These are phyloP conservation scores for Hirundo rustica DNA, from an alignment of 2,797 vertebrate genomes.

Conservation along the genomic window DNA sequence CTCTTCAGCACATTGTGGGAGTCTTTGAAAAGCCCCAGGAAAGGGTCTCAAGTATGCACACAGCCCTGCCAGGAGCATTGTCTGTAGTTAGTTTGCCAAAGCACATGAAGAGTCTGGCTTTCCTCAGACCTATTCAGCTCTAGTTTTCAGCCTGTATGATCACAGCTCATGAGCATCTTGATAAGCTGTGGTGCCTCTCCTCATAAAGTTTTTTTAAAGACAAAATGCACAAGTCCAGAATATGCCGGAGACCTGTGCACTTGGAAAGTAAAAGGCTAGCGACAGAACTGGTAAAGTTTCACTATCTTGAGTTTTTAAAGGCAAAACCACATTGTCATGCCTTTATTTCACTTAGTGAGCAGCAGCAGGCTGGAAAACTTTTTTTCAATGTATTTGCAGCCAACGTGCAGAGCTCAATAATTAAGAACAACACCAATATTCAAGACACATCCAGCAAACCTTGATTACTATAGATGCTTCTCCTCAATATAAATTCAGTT, in stretches of 20 bases:
- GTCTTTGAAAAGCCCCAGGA: neutral
- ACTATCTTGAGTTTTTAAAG: neutral
- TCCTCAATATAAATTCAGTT: neutral
- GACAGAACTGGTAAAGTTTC: neutral
- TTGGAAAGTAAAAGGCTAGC: neutral
- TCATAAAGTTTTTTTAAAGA: neutral
- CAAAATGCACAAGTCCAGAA: neutral
- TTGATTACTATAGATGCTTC: neutral
- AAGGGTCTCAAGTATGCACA: neutral
- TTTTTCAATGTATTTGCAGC: neutral
- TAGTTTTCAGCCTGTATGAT: neutral
- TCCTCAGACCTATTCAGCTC: neutral
- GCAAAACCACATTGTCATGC: neutral
- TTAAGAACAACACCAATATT: neutral
- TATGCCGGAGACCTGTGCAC: neutral
- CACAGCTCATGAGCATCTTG: neutral
- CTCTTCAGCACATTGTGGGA: neutral
- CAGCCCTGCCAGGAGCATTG: neutral
- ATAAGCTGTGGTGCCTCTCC: neutral
- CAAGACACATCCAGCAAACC: neutral
- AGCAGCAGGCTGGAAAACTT: neutral
- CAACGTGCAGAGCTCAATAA: neutral
- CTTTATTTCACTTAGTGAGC: neutral
- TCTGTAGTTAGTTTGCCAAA: neutral
- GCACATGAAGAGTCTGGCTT: neutral